phyloP scores from a whole-genome alignment of 2,888 invertebrate genomes.

The Tetanocera ferruginea region DNA sequence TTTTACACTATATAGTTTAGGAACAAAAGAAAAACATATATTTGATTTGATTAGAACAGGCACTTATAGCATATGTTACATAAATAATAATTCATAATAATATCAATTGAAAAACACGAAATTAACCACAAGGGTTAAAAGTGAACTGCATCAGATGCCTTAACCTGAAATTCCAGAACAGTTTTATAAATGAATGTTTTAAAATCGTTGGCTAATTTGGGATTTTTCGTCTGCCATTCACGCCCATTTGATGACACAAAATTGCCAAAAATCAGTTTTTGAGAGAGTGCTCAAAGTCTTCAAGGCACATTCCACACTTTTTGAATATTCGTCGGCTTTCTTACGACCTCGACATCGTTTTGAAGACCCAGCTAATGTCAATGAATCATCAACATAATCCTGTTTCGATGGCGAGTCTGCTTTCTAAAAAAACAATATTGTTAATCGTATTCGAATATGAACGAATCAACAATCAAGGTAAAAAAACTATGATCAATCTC shows the following conservation, averaged over 20 bases:
- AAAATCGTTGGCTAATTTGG: background rate
- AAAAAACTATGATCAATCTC: background rate
- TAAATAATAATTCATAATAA: no score
- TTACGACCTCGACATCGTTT: background rate
- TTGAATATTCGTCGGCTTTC: background rate
- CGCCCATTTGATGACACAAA: background rate
- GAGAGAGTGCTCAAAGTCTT: no score
- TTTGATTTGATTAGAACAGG: no score
- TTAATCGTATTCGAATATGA: background rate
- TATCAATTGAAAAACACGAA: background rate
- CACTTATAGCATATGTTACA: no score
- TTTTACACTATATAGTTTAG: background rate
- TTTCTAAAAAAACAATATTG: background rate
- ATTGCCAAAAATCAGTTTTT: background rate
- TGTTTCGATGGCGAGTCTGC: no score
- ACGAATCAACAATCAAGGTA: no score
- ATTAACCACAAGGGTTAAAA: background rate
- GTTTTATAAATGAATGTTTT: background rate
- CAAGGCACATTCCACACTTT: no score
- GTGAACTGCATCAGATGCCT: background rate
- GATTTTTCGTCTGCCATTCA: background rate
- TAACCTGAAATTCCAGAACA: background rate
- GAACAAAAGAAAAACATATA: no score
- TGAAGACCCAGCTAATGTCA: no score
- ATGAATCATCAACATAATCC: no score